These are phyloP conservation scores for Diacarnus erythraeanus DNA, from an alignment of 37 sponge, comb jelly and placozoan genomes.

Conservation along the genomic window DNA sequence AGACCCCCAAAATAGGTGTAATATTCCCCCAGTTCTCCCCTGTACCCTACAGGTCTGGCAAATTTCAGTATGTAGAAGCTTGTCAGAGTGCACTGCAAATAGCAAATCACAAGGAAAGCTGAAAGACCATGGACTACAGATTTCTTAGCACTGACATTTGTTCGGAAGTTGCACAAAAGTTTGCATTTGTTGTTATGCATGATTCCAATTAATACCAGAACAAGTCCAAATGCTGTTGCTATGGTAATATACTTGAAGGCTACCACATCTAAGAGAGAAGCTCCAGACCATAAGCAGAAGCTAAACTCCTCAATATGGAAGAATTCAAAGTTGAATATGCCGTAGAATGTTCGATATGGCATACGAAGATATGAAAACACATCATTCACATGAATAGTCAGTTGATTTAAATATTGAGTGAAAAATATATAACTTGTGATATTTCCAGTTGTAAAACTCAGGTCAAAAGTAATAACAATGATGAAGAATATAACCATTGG, in stretches of 20 bases:
- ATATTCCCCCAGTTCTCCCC: neutral
- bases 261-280: conserved; percentile 25
- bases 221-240: conserved; percentile 19
- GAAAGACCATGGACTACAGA: conserved; percentile 35
- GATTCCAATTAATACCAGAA: neutral
- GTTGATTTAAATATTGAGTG: conserved; percentile 13
- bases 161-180: neutral
- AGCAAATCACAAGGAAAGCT: conserved; percentile 41
- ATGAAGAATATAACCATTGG: conserved; percentile 39
- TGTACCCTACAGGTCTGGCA: neutral
- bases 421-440: conserved; percentile 47
- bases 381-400: conserved; percentile 8
- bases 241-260: conserved; percentile 47
- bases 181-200: neutral
- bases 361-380: neutral
- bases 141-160: neutral
- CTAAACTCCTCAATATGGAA: conserved; percentile 11
- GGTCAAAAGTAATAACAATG: conserved; percentile 11
- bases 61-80: neutral
- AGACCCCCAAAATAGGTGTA: conserved; percentile 27
- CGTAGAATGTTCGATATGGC: conserved; percentile 25
- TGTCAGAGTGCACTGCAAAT: conserved; percentile 7
- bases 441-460: conserved; percentile 55
- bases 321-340: conserved; percentile 44
- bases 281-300: conserved; percentile 38